These are phyloP conservation scores for Drosophila biarmipes DNA, from an alignment of 1,140 invertebrate species.

Conservation along the genomic window DNA sequence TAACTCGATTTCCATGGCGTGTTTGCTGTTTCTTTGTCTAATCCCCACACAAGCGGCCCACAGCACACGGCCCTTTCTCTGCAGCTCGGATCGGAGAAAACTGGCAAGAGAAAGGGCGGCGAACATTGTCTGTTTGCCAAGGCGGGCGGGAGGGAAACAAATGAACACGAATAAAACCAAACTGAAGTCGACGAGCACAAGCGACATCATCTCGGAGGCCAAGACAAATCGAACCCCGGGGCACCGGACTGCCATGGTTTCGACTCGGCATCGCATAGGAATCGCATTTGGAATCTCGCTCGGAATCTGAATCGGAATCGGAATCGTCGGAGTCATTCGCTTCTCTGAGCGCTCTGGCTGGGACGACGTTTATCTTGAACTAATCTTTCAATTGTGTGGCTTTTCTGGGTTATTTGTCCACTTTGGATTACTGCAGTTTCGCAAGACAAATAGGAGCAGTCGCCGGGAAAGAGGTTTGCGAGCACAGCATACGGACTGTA, in stretches of 20 bases:
- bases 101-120: slow-evolving; percentile 53
- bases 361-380: slow-evolving; percentile 29
- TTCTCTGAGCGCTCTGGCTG: slow-evolving; percentile 11
- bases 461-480: slow-evolving; percentile 17
- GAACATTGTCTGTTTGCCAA: slow-evolving; percentile 21
- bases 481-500: not conserved
- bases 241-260: slow-evolving; percentile 29
- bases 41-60: not conserved
- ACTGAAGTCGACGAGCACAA: not conserved
- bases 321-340: slow-evolving; percentile 27
- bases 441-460: slow-evolving; percentile 45
- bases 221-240: slow-evolving; percentile 47
- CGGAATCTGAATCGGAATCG: not conserved
- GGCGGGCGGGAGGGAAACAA: slow-evolving; percentile 14
- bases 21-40: slow-evolving; percentile 32
- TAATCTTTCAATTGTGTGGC: slow-evolving; percentile 53
- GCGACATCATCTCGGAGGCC: slow-evolving; percentile 8
- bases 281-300: no score
- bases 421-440: slow-evolving; percentile 39
- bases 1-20: slow-evolving; percentile 54
- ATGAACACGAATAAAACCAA: slow-evolving; percentile 14
- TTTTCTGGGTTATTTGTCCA: slow-evolving; percentile 48
- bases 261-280: slow-evolving; percentile 30
- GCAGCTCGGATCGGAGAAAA: slow-evolving; percentile 9
- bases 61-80: not conserved